Evolutionary conservation across 1,140 invertebrate genomes (phyloP).

Genomic region (Formica selysi): DNA sequence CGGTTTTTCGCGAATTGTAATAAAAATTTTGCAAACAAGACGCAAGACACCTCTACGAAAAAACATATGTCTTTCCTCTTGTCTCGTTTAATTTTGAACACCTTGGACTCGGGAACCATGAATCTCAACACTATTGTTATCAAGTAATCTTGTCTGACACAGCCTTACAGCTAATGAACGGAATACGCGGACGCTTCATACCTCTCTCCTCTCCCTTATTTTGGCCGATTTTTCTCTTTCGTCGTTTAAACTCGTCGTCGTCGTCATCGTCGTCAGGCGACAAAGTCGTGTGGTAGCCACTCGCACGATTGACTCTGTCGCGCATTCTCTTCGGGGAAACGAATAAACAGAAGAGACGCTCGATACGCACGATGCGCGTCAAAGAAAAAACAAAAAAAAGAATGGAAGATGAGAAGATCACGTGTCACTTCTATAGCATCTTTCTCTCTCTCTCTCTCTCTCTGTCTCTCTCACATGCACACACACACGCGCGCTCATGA

Average conservation of each 20-base stretch:
- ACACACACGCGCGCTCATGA: not conserved
- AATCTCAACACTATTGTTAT: conserved; percentile 20
- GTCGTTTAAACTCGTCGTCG: conserved; percentile 27
- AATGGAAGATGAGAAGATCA: conserved; percentile 20
- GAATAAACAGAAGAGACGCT: conserved; percentile 37
- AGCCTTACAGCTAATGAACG: conserved; percentile 60
- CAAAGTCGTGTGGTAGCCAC: conserved; percentile 42
- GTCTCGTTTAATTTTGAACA: conserved; percentile 54
- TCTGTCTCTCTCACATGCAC: not conserved
- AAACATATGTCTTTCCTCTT: not conserved
- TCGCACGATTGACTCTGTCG: conserved; percentile 38
- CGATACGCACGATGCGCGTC: not conserved
- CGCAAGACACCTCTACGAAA: conserved; percentile 19
- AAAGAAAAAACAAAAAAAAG: conserved; percentile 5
- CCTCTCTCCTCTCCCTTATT: conserved; percentile 41
- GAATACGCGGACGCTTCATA: conserved; percentile 59
- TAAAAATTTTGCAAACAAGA: conserved; percentile 48
- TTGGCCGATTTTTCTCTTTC: conserved; percentile 33
- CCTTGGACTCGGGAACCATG: conserved; percentile 27
- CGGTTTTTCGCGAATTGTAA: not conserved
- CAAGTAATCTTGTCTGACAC: conserved; percentile 31
- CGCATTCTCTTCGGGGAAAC: conserved; percentile 44
- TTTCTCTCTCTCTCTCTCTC: conserved; percentile 16
- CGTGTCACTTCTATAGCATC: conserved; percentile 6
- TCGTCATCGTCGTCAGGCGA: conserved; percentile 30